These are phyloP conservation scores for Percopsis transmontana DNA, from an alignment of 2,113 vertebrate species.

Conservation along the genomic window DNA sequence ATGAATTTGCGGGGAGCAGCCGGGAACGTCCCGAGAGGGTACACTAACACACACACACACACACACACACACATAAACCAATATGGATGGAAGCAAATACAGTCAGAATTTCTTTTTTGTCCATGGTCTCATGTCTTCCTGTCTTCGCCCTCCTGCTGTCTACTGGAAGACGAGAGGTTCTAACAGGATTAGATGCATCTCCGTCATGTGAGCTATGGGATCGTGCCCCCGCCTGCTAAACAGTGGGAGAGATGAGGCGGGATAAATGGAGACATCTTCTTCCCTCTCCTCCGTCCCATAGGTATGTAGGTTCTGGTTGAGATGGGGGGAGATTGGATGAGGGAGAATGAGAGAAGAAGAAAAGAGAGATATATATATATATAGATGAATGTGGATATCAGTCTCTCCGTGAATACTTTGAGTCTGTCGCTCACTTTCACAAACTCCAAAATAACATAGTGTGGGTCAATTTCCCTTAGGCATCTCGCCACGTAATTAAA, in stretches of 20 bases:
- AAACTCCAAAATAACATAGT: constrained; percentile 50
- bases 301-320: constrained; percentile 68
- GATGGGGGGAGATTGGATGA: constrained; percentile 37
- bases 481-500: constrained; percentile 48
- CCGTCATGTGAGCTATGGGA: constrained; percentile 72
- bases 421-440: constrained; percentile 34
- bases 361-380: constrained; percentile 23
- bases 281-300: constrained; percentile 54
- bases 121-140: constrained; percentile 54
- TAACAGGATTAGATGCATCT: constrained; percentile 75
- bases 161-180: constrained; percentile 60
- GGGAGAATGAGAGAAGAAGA: constrained; percentile 26
- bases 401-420: constrained; percentile 47
- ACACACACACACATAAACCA: constrained; percentile 36
- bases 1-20: constrained; percentile 62
- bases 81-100: constrained; percentile 42
- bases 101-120: no score
- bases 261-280: constrained; percentile 24
- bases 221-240: constrained; percentile 60
- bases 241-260: constrained; percentile 37
- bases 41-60: constrained; percentile 31
- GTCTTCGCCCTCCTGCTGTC: constrained; percentile 48
- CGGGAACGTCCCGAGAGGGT: constrained; percentile 58
- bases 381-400: constrained; percentile 66
- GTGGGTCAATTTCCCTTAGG: constrained; percentile 13